Evolutionary conservation across 1,140 invertebrate genomes (phyloP), one percentile per base, ranked within the genome.

Genomic region (Apis florea): DNA sequence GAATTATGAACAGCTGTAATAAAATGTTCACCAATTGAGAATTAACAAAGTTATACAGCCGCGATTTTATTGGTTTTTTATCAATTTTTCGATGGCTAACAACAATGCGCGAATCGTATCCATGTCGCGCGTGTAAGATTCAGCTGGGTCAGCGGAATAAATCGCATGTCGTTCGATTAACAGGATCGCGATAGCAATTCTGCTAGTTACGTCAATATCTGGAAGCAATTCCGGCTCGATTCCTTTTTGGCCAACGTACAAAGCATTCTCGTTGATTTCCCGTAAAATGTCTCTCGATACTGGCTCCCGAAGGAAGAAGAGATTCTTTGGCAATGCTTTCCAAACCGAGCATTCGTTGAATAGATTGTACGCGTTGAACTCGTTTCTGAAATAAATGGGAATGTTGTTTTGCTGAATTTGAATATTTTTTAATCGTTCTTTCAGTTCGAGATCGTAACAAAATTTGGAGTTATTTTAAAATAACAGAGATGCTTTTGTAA

Each of bases 251-350:
- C 71, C 71, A 59, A 21, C 11, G 56, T 75, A 75, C 79, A 75
- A 82, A 85, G 75, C 83, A 49, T 75, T 66, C 40, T 49, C 83
- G 24, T 78, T 75, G 64, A 83, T 79, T 75, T 67, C 59, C 59
- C 75, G 26, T n/a, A 72, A 79, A 59, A 79, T 26, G 15, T 69
- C 24, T 8, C 70, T 58, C 61, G 54, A 40, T 40, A 21, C 9
- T 61, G 19, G 19, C 19, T 47, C 75, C 2, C 40, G 40, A 26
- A 78, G 53, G 40, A 59, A 56, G 31, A 31, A 40, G 10, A 17
- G 74, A 78, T 78, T 78, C 66, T 40, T 78, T 78, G 67, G 54
- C 76, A 70, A 61, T 26, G 67, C 47, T 69, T n/a, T 8, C 13
- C 21, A 1, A 53, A 53, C 49, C 9, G 56, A 47, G 21, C 40